Evolutionary conservation across 1,140 invertebrate genomes (phyloP), one percentile per base, ranked within the genome.

Genomic region (Sycophila sp.): DNA sequence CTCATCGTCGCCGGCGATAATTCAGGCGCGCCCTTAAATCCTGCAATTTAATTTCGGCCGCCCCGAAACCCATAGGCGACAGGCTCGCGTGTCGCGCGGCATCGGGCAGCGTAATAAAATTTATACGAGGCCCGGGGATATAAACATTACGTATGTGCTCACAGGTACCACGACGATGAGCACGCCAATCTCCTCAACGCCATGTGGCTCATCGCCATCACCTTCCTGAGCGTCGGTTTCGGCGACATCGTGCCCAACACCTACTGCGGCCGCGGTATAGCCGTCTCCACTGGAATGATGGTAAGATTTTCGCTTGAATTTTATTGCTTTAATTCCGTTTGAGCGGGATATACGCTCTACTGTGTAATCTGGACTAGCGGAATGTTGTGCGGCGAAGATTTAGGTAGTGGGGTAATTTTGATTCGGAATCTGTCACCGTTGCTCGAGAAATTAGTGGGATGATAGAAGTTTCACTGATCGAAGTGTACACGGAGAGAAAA

Each of bases 191-290:
- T 98, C 80, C 91, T 98, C 80, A 98, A 98, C 90, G 95, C 97
- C 78, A 98, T 98, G 96, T 99, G 97, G 97, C 92, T 99, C 87
- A 98, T 98, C 86, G 95, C 96, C 80, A 98, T 97, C 83, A 99
- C 97, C 79, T 96, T 99, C 91, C 92, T 99, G 79, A 98, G 96
- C 87, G 96, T 99, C 83, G 97, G 97, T 83, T 99, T 99, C 89
- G 98, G 98, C 83, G 98, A 99, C 89, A 98, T 99, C 87, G 98
- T 99, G 83, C 98, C 98, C 82, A 99, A 99, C 89, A 99, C 98
- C 75, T 99, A 99, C 90, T 99, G 97, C 89, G 98, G 98, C 79
- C 90, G 98, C 86, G 96, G 94, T 83, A 98, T 99, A 82, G 96
- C 98, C 80, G 97, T 99, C 80, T 96, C 94, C 84, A 98, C 97